A percentile compares a stretch with the other conserved stretches of the same genome.
Conservation (phyloP, 2,113 vertebrate species). For the Stictonetta naevosa region DNA sequence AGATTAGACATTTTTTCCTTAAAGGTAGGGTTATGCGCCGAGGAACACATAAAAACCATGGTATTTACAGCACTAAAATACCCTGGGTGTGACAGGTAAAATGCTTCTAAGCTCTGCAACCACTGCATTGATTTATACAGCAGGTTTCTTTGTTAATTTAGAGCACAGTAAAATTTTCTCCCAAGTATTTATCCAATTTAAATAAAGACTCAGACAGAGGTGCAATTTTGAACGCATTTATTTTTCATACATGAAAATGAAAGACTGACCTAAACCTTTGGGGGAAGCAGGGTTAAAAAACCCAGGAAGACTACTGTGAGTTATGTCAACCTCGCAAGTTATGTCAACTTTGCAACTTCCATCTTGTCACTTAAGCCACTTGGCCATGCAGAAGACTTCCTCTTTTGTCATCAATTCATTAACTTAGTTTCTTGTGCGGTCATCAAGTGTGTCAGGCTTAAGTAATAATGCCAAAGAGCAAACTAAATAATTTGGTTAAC, state of each 20-base stretch:
- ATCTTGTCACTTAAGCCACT: not conserved
- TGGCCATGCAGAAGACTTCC: not conserved
- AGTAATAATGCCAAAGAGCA: not conserved
- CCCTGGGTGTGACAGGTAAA: not conserved
- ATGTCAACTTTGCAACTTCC: not conserved
- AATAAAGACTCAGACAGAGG: conserved; percentile 75
- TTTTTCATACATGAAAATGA: conserved; percentile 70
- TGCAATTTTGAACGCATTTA: conserved; percentile 74
- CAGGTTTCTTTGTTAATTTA: not conserved
- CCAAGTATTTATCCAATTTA: not conserved
- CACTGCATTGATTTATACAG: not conserved
- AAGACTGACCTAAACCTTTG: conserved; percentile 49
- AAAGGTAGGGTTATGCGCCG: fast-evolving
- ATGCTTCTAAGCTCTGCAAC: not conserved
- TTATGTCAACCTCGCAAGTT: not conserved
- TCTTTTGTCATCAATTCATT: not conserved
- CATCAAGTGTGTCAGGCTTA: conserved; percentile 14
- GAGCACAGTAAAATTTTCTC: not conserved
- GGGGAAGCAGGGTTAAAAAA: conserved; percentile 27
- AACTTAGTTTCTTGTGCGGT: not conserved
- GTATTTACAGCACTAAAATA: not conserved
- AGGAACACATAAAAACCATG: not conserved
- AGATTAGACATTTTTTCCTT: not conserved
- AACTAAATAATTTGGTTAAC: not conserved
- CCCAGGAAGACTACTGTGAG: conserved; percentile 33